A percentile compares a stretch with the other conserved stretches of the same genome.
These are phyloP conservation scores for Leptinotarsa lineolata DNA, from an alignment of 1,140 invertebrate species.

Conservation along the genomic window DNA sequence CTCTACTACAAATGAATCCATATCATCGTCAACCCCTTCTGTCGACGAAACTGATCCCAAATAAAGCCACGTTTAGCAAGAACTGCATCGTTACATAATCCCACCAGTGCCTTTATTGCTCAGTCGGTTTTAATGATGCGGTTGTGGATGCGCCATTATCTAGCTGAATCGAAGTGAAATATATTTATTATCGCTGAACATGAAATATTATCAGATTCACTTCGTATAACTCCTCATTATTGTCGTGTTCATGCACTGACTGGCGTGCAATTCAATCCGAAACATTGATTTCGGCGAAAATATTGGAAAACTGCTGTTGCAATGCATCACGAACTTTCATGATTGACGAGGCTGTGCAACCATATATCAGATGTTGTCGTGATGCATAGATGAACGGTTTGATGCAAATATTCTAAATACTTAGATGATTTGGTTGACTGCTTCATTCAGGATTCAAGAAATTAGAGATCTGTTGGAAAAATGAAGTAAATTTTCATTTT, in stretches of 20 bases:
- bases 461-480: too few species aligned
- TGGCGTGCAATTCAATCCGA: background rate
- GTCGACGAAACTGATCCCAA: too few species aligned
- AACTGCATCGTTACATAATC: constrained; percentile 1
- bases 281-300: background rate
- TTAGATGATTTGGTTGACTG: too few species aligned
- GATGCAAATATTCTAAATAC: too few species aligned
- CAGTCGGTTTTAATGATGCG: constrained; percentile 8
- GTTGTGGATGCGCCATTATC: constrained; percentile 5
- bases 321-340: background rate
- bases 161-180: background rate
- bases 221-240: background rate
- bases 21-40: too few species aligned
- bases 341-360: background rate
- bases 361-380: background rate
- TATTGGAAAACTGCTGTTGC: constrained; percentile 5
- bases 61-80: background rate
- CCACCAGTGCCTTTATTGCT: constrained; percentile 4
- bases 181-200: background rate
- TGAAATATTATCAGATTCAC: background rate
- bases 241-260: background rate
- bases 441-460: too few species aligned
- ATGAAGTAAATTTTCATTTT: too few species aligned
- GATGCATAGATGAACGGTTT: too few species aligned
- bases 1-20: too few species aligned